Evolutionary conservation across 2,797 vertebrate genomes (phyloP), one percentile per base, ranked within the genome.

Genomic region (Pagetopsis macropterus): DNA sequence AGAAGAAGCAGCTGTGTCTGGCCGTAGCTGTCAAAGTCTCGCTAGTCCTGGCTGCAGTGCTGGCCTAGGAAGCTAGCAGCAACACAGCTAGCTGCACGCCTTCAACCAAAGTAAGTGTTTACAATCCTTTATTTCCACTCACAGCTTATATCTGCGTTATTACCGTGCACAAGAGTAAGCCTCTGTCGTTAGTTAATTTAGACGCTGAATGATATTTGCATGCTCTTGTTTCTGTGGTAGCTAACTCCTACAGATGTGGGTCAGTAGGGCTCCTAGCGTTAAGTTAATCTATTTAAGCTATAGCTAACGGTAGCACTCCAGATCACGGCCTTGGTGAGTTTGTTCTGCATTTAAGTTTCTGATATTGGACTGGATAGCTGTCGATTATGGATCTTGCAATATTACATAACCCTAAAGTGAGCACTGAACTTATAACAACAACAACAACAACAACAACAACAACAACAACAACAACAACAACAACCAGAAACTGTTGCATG

Each of bases 31-130:
- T 79, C 61, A 79, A 75, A 72, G 21, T 63, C 56, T 54, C 50
- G 51, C 57, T 67, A 41, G 78, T 76, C 83, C 85, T 79, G 86
- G 84, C 84, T 75, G 68, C 81, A 57, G 33, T 65, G 76, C 72
- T 81, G 87, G 90, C 90, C 84, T 87, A 84, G 63, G 63, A 65
- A 65, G 84, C 84, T 88, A 91, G 81, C 87, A 70, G 71, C 69
- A 3, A 72, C 84, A 88, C 41, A 51, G 49, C 72, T 74, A 78
- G 75, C 78, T 51, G 78, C 71, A 75, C 81, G 79, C 40, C 84
- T 23, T 61, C 67, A 14, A 62, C 66, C n/a, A 65, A 77, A 85
- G 91, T 92, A 84, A 89, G 91, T 91, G 31, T 72, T 70, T 55
- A 31, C 43, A 9, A 11, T 55, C 10, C 10, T 12, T 46, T 8